Percentiles rank a stretch among this genome's conserved stretches.
Evolutionary conservation across 2,113 vertebrate genomes (phyloP).

Genomic region (Taurulus bubalis): DNA sequence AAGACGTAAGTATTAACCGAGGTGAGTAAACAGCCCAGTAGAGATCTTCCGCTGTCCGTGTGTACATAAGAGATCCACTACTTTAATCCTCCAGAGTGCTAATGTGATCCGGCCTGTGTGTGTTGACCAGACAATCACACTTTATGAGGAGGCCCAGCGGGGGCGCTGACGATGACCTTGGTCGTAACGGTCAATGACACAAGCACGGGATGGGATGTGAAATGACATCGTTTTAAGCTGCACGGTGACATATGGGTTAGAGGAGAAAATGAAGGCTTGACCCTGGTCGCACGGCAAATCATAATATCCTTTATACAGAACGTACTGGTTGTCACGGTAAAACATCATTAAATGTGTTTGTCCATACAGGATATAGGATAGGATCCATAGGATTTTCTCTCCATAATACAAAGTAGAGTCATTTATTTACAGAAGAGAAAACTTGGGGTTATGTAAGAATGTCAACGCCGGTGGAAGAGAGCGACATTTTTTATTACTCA

Average conservation of each 20-base stretch:
- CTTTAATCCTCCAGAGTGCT: constrained; percentile 44
- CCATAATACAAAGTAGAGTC: neutral
- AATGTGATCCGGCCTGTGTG: constrained; percentile 4
- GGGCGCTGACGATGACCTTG: constrained; percentile 43
- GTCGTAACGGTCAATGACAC: constrained; percentile 33
- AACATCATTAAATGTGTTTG: constrained; percentile 25
- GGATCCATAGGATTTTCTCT: constrained; percentile 18
- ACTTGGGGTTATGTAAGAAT: constrained; percentile 19
- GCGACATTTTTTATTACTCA: neutral
- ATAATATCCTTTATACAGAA: constrained; percentile 32
- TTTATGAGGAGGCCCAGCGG: constrained; percentile 28
- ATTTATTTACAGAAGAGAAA: neutral
- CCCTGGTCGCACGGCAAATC: constrained; percentile 45
- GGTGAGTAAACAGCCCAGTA: neutral
- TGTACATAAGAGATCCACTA: neutral
- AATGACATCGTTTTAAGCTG: constrained; percentile 61
- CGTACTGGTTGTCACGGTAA: constrained; percentile 17
- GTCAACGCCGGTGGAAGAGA: neutral
- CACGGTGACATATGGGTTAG: constrained; percentile 53
- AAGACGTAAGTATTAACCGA: neutral
- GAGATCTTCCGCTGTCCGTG: neutral
- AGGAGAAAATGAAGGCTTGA: constrained; percentile 50
- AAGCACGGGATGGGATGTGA: constrained; percentile 31
- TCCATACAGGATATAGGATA: too few relatives aligned
- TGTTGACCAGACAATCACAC: neutral